A percentile compares a stretch with the other conserved stretches of the same genome.
phyloP scores from a whole-genome alignment of 2,888 invertebrate species.

The Ganaspis brasiliensis region DNA sequence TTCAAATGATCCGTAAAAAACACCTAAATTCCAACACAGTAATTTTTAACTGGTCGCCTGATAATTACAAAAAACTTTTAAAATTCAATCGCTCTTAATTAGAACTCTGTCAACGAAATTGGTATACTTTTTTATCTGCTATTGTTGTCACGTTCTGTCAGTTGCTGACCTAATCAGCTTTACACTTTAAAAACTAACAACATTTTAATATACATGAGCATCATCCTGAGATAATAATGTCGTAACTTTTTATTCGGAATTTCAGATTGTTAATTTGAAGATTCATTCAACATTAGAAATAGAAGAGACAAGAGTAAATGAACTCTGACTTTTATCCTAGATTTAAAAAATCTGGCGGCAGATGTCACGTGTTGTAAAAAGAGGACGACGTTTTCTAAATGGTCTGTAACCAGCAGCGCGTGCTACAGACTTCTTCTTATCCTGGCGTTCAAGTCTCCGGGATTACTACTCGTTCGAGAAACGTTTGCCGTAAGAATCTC shows the following conservation, averaged over 20 bases:
- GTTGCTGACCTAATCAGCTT: background rate
- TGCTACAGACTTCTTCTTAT: constrained; percentile 76
- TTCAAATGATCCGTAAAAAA: too few relatives aligned
- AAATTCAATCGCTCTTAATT: constrained; percentile 13
- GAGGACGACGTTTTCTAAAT: constrained; percentile 76
- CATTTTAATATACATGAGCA: too few relatives aligned
- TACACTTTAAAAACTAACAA: too few relatives aligned
- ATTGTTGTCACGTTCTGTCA: constrained; percentile 5
- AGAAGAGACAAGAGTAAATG: too few relatives aligned
- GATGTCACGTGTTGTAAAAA: constrained; percentile 69
- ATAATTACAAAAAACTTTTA: background rate
- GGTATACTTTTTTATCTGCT: background rate
- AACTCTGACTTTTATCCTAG: constrained; percentile 48
- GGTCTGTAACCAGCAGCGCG: constrained; percentile 75
- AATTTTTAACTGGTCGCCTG: too few relatives aligned
- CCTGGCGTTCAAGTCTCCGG: constrained; percentile 78
- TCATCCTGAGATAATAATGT: too few relatives aligned
- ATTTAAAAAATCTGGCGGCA: constrained; percentile 67
- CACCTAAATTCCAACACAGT: too few relatives aligned
- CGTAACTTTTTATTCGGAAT: too few relatives aligned
- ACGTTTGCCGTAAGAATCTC: constrained; percentile 69
- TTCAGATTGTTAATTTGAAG: too few relatives aligned
- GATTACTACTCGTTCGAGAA: constrained; percentile 75
- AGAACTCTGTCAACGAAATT: background rate
- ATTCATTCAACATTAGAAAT: too few relatives aligned